phyloP scores from a whole-genome alignment of 2,888 invertebrate genomes.

The Axea sp. region DNA sequence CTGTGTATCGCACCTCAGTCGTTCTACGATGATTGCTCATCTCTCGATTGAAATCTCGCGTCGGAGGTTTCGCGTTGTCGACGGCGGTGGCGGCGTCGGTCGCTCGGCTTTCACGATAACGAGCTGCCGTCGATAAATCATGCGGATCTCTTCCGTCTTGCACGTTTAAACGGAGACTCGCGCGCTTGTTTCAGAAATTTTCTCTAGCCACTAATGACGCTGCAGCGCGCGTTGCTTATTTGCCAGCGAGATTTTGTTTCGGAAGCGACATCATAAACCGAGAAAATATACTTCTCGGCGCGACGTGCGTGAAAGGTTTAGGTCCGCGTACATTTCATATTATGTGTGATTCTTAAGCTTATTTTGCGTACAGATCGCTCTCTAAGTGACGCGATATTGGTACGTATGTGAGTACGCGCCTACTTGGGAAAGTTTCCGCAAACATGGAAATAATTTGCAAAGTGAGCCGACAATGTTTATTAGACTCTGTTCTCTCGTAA shows the following conservation, averaged over 20 bases:
- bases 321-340: constrained; percentile 29
- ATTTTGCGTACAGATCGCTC: constrained; percentile 37
- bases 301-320: constrained; percentile 69
- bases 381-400: constrained; percentile 32
- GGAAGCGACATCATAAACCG: constrained; percentile 54
- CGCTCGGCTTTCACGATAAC: constrained; percentile 75
- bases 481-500: constrained; percentile 30
- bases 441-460: constrained; percentile 41
- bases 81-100: constrained; percentile 34
- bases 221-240: constrained; percentile 29
- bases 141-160: constrained; percentile 69
- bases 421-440: constrained; percentile 42
- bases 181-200: constrained; percentile 42
- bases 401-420: constrained; percentile 16
- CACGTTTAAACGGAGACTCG: constrained; percentile 54
- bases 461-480: constrained; percentile 30
- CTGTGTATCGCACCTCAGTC: constrained; percentile 26
- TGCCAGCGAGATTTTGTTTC: constrained; percentile 34
- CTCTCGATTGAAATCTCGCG: constrained; percentile 53
- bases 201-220: constrained; percentile 64
- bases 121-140: constrained; percentile 76
- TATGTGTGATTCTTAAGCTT: constrained; percentile 16
- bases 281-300: constrained; percentile 59
- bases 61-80: constrained; percentile 25
- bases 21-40: constrained; percentile 52